Conservation (phyloP, 2,797 vertebrate genomes). For the Dromococcyx pavoninus region DNA sequence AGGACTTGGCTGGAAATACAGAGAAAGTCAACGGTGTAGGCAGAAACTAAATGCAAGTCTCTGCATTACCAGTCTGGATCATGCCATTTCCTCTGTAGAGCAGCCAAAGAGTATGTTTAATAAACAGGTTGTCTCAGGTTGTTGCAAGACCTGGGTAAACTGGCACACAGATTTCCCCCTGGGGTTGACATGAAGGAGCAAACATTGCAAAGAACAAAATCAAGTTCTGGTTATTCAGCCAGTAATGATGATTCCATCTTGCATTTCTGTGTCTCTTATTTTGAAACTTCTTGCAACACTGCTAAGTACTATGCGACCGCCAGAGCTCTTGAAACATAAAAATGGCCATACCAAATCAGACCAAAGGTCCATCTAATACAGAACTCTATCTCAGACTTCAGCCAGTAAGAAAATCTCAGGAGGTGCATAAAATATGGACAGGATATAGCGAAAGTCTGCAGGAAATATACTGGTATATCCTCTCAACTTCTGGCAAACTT, state of each 20-base stretch:
- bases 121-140: constrained; percentile 69
- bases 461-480: background rate
- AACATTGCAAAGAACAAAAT: constrained; percentile 43
- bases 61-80: constrained; percentile 54
- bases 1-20: background rate
- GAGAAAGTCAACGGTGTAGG: constrained; percentile 19
- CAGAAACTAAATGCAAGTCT: constrained; percentile 59
- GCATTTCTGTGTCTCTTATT: constrained; percentile 42
- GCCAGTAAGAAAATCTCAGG: background rate
- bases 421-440: background rate
- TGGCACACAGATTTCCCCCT: constrained; percentile 52
- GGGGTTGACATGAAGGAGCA: constrained; percentile 62
- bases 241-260: constrained; percentile 19
- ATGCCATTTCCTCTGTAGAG: constrained; percentile 56
- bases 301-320: background rate
- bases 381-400: background rate
- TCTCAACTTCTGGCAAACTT: background rate
- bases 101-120: constrained; percentile 54
- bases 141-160: constrained; percentile 64
- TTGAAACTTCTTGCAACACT: constrained; percentile 50
- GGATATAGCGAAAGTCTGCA: background rate
- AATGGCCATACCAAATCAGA: background rate
- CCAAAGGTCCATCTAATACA: background rate
- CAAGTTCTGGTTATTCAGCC: constrained; percentile 21
- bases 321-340: constrained; percentile 20